These are phyloP conservation scores for Megaceryle alcyon DNA, from an alignment of 2,797 vertebrate genomes.

Conservation along the genomic window DNA sequence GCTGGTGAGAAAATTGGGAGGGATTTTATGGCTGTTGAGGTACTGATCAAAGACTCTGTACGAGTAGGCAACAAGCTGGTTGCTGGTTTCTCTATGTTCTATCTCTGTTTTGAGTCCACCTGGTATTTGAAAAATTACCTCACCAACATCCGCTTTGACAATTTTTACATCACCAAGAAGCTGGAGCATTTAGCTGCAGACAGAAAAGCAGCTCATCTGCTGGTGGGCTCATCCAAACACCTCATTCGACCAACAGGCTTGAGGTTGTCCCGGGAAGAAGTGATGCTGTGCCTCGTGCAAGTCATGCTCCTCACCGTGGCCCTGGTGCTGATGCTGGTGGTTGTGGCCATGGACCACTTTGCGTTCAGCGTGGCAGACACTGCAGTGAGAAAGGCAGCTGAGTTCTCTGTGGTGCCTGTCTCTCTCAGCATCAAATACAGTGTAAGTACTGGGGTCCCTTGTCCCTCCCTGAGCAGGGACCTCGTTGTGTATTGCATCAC, in stretches of 20 bases:
- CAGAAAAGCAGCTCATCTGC: constrained; percentile 49
- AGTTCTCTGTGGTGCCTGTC: constrained; percentile 81
- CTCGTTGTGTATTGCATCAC: fast-evolving
- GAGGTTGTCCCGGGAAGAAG: constrained; percentile 82
- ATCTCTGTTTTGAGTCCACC: constrained; percentile 81
- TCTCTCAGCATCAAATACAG: constrained; percentile 81
- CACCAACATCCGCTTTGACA: constrained; percentile 87
- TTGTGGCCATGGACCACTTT: constrained; percentile 82
- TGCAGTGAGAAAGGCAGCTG: constrained; percentile 76
- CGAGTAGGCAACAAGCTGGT: constrained; percentile 79
- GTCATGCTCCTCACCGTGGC: constrained; percentile 81
- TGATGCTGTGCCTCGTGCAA: constrained; percentile 76
- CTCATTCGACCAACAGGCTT: constrained; percentile 68
- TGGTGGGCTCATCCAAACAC: constrained; percentile 53
- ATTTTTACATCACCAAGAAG: constrained; percentile 77
- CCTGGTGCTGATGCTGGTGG: constrained; percentile 77
- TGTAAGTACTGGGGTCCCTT: constrained; percentile 69
- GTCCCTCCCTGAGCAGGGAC: fast-evolving
- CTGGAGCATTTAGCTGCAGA: constrained; percentile 56
- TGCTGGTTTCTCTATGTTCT: constrained; percentile 81
- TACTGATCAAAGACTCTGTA: constrained; percentile 69
- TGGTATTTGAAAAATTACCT: constrained; percentile 89
- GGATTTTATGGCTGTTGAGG: constrained; percentile 79
- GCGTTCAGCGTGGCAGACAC: constrained; percentile 80
- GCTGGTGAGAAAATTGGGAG: constrained; percentile 80